These are phyloP conservation scores for Catotricha subobsoleta DNA, from an alignment of 2,888 invertebrate species.

Conservation along the genomic window DNA sequence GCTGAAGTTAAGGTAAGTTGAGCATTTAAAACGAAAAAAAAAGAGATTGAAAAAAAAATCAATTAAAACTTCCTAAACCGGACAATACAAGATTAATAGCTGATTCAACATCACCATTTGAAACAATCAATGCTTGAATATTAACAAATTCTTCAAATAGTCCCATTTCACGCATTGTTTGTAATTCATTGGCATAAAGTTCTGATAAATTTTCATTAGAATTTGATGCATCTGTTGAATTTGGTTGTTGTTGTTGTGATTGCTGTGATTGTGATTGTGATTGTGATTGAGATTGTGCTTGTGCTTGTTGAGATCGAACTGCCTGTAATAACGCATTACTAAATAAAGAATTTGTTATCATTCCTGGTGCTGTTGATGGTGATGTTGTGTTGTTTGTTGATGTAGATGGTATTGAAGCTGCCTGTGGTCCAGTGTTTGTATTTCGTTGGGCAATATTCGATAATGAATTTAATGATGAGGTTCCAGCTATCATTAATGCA, in stretches of 20 bases:
- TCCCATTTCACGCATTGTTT: conserved; percentile 82
- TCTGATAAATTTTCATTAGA: conserved; percentile 18
- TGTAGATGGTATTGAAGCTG: neutral
- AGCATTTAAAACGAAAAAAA: neutral
- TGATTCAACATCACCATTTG: conserved; percentile 69
- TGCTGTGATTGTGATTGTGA: conserved; percentile 4
- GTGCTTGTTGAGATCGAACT: conserved; percentile 24
- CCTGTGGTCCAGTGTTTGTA: conserved; percentile 9
- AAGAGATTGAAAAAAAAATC: no score
- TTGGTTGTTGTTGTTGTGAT: conserved; percentile 18
- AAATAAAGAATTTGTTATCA: conserved; percentile 61
- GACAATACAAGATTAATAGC: conserved; percentile 80
- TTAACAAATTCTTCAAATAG: conserved; percentile 68
- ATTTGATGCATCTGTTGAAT: neutral
- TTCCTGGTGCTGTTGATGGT: neutral
- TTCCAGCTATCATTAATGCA: conserved; percentile 23
- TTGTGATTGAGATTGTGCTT: conserved; percentile 14
- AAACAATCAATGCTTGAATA: conserved; percentile 60
- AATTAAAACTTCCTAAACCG: conserved; percentile 21
- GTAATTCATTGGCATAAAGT: conserved; percentile 38
- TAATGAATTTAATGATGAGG: conserved; percentile 24
- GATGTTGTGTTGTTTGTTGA: neutral
- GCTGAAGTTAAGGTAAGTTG: no score
- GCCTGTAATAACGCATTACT: conserved; percentile 60
- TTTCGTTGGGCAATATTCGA: conserved; percentile 27